Conservation (phyloP, 2,113 vertebrate species). For the Rhombomys opimus region DNA sequence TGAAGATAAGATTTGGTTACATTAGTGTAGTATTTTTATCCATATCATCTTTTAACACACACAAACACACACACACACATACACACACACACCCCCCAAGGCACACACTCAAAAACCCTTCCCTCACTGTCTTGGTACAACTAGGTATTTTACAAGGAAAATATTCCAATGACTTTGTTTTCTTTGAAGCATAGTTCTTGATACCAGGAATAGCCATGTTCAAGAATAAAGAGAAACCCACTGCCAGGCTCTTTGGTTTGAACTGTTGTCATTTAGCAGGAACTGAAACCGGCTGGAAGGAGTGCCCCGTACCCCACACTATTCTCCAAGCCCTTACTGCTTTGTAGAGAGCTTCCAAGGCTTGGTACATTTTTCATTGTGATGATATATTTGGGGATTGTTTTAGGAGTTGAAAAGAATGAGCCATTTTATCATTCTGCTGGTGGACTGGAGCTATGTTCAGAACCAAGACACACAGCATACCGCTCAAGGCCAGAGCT, state of each 20-base stretch:
- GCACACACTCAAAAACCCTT: background rate
- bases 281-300: background rate
- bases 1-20: background rate
- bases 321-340: background rate
- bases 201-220: constrained; percentile 23
- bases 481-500: constrained; percentile 91
- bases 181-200: constrained; percentile 17
- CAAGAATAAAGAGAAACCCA: background rate
- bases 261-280: background rate
- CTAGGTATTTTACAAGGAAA: constrained; percentile 37
- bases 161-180: background rate
- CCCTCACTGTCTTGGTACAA: background rate
- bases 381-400: constrained; percentile 48
- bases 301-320: background rate
- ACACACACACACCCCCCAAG: background rate
- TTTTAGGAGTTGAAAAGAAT: constrained; percentile 89
- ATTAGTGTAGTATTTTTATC: background rate
- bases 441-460: constrained; percentile 89
- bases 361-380: background rate
- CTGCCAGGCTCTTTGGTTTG: background rate
- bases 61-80: too few relatives aligned
- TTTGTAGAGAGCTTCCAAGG: constrained; percentile 34
- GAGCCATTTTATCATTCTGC: constrained; percentile 91
- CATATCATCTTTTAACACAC: background rate
- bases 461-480: constrained; percentile 88